Evolutionary conservation across 2,888 invertebrate genomes (phyloP).

Genomic region (Choreutis nemorana): DNA sequence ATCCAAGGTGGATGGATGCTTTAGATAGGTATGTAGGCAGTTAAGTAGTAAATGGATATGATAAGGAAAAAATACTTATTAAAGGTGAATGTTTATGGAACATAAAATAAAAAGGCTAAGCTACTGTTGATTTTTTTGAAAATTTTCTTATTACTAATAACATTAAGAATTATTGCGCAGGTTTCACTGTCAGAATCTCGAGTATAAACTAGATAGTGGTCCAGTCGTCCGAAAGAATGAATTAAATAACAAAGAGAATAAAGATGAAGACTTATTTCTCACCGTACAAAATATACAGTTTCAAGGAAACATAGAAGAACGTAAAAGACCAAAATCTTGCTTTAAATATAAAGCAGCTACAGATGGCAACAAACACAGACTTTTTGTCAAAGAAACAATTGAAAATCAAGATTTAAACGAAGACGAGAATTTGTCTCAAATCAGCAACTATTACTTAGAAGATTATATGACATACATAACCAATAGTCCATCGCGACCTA

Average conservation of each 20-base stretch:
- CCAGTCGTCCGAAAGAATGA: too few species aligned
- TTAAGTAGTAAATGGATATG: too few species aligned
- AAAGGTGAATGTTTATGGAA: too few species aligned
- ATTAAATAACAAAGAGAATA: constrained; percentile 13
- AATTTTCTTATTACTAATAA: too few species aligned
- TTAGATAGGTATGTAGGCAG: constrained; percentile 16
- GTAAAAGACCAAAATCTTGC: constrained; percentile 32
- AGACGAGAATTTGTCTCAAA: constrained; percentile 31
- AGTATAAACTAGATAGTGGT: constrained; percentile 11
- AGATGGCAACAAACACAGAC: constrained; percentile 34
- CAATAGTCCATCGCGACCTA: constrained; percentile 36
- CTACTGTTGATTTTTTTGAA: too few species aligned
- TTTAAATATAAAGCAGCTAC: constrained; percentile 43
- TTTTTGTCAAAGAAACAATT: constrained; percentile 49
- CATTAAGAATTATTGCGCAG: too few species aligned
- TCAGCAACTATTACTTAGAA: constrained; percentile 39
- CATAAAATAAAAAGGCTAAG: too few species aligned
- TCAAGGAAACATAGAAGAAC: constrained; percentile 30
- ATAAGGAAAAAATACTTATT: too few species aligned
- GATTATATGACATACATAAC: constrained; percentile 46
- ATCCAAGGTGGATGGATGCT: constrained; percentile 35
- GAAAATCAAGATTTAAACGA: constrained; percentile 23
- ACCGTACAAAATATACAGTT: constrained; percentile 52
- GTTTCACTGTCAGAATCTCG: constrained; percentile 28
- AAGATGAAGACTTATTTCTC: constrained; percentile 34